phyloP scores from a whole-genome alignment of 2,888 invertebrate genomes.

The Drosophila meridiana region DNA sequence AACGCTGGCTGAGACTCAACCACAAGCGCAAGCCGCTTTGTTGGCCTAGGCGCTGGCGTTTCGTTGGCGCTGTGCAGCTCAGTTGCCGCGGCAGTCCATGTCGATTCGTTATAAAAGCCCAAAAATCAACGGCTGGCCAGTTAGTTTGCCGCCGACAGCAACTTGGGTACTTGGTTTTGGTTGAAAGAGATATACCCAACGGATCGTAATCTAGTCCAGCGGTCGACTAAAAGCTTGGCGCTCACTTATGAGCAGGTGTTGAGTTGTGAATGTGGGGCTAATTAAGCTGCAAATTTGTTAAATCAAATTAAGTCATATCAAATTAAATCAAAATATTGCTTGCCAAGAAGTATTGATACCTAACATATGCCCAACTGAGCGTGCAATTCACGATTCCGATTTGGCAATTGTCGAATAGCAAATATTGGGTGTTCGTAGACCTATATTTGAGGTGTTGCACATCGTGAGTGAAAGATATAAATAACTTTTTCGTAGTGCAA shows the following conservation, averaged over 20 bases:
- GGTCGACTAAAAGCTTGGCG: constrained; percentile 29
- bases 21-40: constrained; percentile 1
- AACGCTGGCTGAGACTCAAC: constrained; percentile 14
- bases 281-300: constrained; percentile 55
- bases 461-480: constrained; percentile 61
- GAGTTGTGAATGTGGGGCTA: constrained; percentile 54
- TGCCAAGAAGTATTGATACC: constrained; percentile 35
- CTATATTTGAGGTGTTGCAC: constrained; percentile 22
- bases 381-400: constrained; percentile 64
- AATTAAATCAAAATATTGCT: constrained; percentile 44
- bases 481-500: constrained; percentile 10
- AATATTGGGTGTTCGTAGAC: constrained; percentile 40
- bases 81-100: constrained; percentile 37
- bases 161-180: constrained; percentile 65
- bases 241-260: constrained; percentile 53
- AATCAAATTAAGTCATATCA: constrained; percentile 29
- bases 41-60: constrained; percentile 4
- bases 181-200: constrained; percentile 22
- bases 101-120: constrained; percentile 83
- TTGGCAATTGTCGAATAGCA: constrained; percentile 46
- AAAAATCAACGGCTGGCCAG: constrained; percentile 75
- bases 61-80: constrained; percentile 30
- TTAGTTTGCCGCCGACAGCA: constrained; percentile 79
- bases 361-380: constrained; percentile 56
- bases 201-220: constrained; percentile 25